Percentiles rank a stretch among this genome's conserved stretches.
Conservation (phyloP, 2,113 vertebrate genomes). For the Grammomys surdaster region DNA sequence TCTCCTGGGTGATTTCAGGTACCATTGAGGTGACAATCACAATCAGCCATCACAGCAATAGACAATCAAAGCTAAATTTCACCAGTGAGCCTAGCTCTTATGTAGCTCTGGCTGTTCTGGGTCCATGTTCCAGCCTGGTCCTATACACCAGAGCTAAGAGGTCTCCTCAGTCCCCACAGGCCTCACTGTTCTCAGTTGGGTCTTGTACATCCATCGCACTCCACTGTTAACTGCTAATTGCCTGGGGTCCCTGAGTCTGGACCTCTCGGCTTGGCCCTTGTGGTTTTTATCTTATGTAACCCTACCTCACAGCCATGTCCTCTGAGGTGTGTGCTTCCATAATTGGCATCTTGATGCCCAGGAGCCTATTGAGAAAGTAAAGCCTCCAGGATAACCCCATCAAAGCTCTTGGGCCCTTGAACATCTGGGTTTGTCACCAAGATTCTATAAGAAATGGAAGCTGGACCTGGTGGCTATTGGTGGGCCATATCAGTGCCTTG, state of each 20-base stretch:
- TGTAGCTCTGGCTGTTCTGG: neutral
- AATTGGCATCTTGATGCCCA: neutral
- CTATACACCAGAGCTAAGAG: neutral
- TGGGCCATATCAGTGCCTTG: conserved; percentile 47
- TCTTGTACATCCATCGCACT: rapidly evolving
- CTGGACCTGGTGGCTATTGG: conserved; percentile 46
- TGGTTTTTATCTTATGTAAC: neutral
- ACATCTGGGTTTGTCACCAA: neutral
- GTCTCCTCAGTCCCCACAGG: neutral
- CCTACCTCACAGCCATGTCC: neutral
- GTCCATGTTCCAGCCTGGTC: neutral
- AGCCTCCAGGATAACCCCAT: neutral
- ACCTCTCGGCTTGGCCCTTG: neutral
- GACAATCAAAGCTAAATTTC: neutral
- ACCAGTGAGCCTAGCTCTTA: neutral
- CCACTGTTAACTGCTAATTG: neutral
- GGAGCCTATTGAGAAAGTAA: neutral
- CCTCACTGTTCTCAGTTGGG: neutral
- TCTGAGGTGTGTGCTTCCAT: neutral
- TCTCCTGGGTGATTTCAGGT: neutral
- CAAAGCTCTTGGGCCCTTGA: neutral
- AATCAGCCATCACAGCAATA: neutral
- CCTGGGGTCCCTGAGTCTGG: neutral
- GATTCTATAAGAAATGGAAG: conserved; percentile 60
- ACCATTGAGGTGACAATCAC: neutral